Conservation (phyloP, 2,113 vertebrate genomes). For the Sinosuthora webbiana region DNA sequence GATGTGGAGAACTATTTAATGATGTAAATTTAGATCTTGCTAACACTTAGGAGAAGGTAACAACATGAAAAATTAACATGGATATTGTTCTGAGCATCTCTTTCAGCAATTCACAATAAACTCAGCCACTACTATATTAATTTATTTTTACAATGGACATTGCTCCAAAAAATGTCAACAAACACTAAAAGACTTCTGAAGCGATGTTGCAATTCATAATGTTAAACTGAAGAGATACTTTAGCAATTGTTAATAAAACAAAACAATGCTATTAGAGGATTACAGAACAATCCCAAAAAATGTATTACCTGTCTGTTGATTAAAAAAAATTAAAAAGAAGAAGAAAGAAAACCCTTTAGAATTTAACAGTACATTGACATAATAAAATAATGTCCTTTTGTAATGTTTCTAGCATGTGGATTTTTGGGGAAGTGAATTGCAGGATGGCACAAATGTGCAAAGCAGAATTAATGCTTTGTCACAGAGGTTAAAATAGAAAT, state of each 20-base stretch:
- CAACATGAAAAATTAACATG: fast-evolving
- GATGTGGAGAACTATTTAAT: neutral
- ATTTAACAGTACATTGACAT: neutral
- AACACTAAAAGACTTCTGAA: neutral
- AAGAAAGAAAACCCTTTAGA: neutral
- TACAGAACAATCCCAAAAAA: neutral
- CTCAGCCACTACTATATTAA: neutral
- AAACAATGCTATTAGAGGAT: neutral
- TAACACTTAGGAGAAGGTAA: neutral
- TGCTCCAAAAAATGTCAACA: neutral
- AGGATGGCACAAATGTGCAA: neutral
- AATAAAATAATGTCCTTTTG: neutral
- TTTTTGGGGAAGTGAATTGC: neutral
- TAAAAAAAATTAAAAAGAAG: fast-evolving
- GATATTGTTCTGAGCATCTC: neutral
- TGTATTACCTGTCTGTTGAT: neutral
- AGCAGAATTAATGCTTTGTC: neutral
- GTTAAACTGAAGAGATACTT: neutral
- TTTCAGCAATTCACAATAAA: neutral
- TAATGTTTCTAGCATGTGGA: neutral
- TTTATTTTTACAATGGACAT: neutral
- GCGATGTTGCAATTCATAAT: neutral
- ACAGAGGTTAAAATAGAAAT: neutral
- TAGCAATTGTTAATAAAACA: neutral
- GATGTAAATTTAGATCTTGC: neutral